phyloP scores from a whole-genome alignment of 1,140 invertebrate species.

The Cydia amplana region DNA sequence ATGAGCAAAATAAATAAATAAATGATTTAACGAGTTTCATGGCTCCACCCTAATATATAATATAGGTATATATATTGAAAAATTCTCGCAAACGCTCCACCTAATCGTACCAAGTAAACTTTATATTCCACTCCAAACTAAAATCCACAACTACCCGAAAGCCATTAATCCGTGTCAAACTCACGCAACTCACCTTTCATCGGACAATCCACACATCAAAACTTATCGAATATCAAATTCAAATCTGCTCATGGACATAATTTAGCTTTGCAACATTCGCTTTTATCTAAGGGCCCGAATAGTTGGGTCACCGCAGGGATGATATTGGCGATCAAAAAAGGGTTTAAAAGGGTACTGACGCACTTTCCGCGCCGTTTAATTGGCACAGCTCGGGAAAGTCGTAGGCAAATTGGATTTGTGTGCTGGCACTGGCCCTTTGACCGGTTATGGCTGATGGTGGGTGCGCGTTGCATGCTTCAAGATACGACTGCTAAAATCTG shows the following conservation, averaged over 20 bases:
- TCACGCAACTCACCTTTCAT: conserved; percentile 19
- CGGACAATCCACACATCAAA: conserved; percentile 28
- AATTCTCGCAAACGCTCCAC: neutral
- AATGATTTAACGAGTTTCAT: no score
- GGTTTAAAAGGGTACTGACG: conserved; percentile 33
- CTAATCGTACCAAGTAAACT: neutral
- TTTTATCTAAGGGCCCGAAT: conserved; percentile 26
- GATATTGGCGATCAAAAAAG: conserved; percentile 40
- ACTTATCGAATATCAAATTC: conserved; percentile 32
- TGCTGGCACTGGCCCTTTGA: conserved; percentile 26
- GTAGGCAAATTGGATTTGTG: conserved; percentile 36
- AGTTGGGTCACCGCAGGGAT: conserved; percentile 24
- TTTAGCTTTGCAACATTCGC: conserved; percentile 31
- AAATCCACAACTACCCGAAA: conserved; percentile 15
- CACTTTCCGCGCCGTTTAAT: conserved; percentile 40
- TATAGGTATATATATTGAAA: no score
- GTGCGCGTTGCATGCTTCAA: neutral
- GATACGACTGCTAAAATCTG: no score
- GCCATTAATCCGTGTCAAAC: conserved; percentile 17
- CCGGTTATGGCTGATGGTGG: conserved; percentile 12
- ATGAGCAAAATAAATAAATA: no score
- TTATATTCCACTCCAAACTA: neutral
- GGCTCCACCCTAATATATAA: no score
- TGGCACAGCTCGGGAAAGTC: conserved; percentile 35
- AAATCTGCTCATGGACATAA: conserved; percentile 25